Percentiles rank a stretch among this genome's conserved stretches.
phyloP scores from a whole-genome alignment of 2,797 vertebrate species.

The Propithecus deckenii region DNA sequence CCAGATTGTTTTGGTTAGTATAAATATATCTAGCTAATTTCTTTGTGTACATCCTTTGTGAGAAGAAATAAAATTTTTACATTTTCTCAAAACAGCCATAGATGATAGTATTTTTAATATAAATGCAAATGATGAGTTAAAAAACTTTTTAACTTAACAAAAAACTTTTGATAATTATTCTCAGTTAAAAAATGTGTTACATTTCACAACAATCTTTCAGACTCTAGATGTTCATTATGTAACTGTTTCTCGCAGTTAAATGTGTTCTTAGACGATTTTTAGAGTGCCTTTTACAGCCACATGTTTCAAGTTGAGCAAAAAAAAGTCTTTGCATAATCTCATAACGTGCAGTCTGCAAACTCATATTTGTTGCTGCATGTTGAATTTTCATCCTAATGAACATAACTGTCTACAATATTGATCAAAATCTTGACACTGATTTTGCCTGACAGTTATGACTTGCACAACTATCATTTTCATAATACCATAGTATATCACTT shows the following conservation, averaged over 20 bases:
- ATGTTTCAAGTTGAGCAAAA: background rate
- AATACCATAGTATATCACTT: background rate
- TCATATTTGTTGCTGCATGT: background rate
- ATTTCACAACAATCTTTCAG: background rate
- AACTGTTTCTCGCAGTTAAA: constrained; percentile 28
- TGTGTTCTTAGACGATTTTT: background rate
- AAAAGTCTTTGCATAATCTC: background rate
- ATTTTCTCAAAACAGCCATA: background rate
- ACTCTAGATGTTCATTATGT: background rate
- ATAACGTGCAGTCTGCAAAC: background rate
- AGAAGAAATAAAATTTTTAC: background rate
- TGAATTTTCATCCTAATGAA: background rate
- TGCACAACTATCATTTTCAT: background rate
- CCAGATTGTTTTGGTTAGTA: background rate
- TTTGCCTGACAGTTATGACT: background rate
- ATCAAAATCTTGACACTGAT: background rate
- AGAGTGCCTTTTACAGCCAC: background rate
- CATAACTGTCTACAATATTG: background rate
- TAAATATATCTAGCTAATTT: background rate
- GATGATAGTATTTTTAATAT: background rate
- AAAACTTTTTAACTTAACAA: background rate
- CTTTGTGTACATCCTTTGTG: background rate
- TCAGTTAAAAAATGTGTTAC: background rate
- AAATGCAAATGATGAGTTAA: background rate
- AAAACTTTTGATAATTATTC: background rate